Evolutionary conservation across 1,140 invertebrate species (phyloP).

Genomic region (Holotrichia oblita): DNA sequence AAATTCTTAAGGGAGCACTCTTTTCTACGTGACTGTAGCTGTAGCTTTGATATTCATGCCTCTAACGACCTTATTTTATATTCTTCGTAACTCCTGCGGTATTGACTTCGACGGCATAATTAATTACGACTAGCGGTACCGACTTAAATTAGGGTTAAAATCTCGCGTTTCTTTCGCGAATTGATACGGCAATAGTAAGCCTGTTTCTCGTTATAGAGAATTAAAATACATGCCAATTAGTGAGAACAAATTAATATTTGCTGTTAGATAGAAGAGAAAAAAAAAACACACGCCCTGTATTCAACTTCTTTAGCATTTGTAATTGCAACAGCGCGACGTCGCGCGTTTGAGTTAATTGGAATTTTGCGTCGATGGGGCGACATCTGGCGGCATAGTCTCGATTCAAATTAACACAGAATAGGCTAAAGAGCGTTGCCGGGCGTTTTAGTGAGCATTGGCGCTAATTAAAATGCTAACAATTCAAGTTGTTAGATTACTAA

Average conservation of each 20-base stretch:
- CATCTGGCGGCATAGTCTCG: not conserved
- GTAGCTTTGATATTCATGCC: not conserved
- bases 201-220: not conserved
- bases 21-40: not conserved
- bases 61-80: not conserved
- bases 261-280: not conserved
- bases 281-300: slow-evolving; percentile 6
- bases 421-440: not conserved
- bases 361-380: not conserved
- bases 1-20: not conserved
- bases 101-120: not conserved
- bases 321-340: not conserved
- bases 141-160: too few relatives aligned
- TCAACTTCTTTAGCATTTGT: slow-evolving; percentile 12
- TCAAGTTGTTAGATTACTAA: not conserved
- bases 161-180: not conserved
- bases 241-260: slow-evolving; percentile 12
- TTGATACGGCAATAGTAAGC: slow-evolving; percentile 12
- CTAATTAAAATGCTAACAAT: slow-evolving; percentile 4
- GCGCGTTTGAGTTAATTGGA: slow-evolving; percentile 27
- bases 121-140: not conserved
- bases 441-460: not conserved
- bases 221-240: slow-evolving; percentile 23
- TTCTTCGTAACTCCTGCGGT: not conserved
- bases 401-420: slow-evolving; percentile 18